Percentiles rank a stretch among this genome's conserved stretches.
Evolutionary conservation across 2,888 invertebrate species (phyloP).

Genomic region (Nineta flava): DNA sequence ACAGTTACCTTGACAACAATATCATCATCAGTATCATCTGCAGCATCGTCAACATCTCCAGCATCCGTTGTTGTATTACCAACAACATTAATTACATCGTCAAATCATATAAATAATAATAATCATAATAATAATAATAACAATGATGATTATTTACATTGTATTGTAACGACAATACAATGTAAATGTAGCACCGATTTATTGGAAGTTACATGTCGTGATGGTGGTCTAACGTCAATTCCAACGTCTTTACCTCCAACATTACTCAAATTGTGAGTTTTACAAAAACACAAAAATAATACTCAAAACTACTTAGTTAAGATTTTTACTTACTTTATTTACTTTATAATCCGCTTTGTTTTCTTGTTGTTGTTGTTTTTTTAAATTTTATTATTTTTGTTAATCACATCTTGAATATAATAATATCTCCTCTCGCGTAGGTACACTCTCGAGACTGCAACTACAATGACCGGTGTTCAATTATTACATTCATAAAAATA

Average conservation of each 20-base stretch:
- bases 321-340: too few species aligned
- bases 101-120: neutral
- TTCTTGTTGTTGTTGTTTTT: too few species aligned
- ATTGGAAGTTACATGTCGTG: slow-evolving; percentile 19
- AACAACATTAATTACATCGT: neutral
- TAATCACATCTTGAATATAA: too few species aligned
- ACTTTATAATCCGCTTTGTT: too few species aligned
- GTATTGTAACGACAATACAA: slow-evolving; percentile 14
- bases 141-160: slow-evolving; percentile 13
- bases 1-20: neutral
- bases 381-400: too few species aligned
- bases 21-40: neutral
- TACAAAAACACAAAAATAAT: too few species aligned
- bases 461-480: too few species aligned
- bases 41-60: neutral
- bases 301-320: neutral
- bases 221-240: slow-evolving; percentile 19
- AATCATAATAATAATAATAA: slow-evolving; percentile 1
- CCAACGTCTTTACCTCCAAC: slow-evolving; percentile 18
- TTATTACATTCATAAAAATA: too few species aligned
- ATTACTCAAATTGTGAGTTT: slow-evolving; percentile 21
- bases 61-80: neutral
- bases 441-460: too few species aligned
- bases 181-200: slow-evolving; percentile 19
- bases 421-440: too few species aligned